These are phyloP conservation scores for Charaxes varanes DNA, from an alignment of 1,140 invertebrate species.

Conservation along the genomic window DNA sequence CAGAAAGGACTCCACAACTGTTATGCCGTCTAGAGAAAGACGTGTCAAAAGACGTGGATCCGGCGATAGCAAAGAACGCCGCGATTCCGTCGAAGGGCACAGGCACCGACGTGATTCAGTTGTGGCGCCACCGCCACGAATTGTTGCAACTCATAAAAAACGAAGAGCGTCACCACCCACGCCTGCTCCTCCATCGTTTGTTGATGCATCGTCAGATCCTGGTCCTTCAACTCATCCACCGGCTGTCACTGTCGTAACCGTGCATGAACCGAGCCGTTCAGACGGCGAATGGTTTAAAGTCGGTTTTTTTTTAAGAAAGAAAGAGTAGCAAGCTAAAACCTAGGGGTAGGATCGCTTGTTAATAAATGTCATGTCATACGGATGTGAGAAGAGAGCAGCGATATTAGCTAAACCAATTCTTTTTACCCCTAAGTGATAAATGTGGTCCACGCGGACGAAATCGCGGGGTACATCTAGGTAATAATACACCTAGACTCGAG, in stretches of 20 bases:
- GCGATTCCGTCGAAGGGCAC: conserved; percentile 60
- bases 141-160: conserved; percentile 77
- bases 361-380: too few species aligned
- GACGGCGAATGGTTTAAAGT: conserved; percentile 77
- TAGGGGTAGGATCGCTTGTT: too few species aligned
- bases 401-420: too few species aligned
- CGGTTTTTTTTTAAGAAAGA: too few species aligned
- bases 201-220: conserved; percentile 83
- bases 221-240: conserved; percentile 69
- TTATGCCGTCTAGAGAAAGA: conserved; percentile 59
- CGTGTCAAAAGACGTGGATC: conserved; percentile 74
- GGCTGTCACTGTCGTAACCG: conserved; percentile 64
- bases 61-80: conserved; percentile 60
- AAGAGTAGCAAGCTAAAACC: too few species aligned
- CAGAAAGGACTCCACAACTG: conserved; percentile 74
- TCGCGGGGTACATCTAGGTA: too few species aligned
- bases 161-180: conserved; percentile 78
- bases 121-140: conserved; percentile 76
- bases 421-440: too few species aligned
- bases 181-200: conserved; percentile 82
- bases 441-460: too few species aligned
- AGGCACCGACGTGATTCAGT: conserved; percentile 78
- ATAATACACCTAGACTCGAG: too few species aligned
- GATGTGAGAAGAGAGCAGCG: too few species aligned
- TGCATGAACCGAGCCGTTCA: conserved; percentile 62